Percentiles rank a stretch among this genome's conserved stretches.
Conservation (phyloP, 2,888 invertebrate species). For the Scaptomyza tumidula region DNA sequence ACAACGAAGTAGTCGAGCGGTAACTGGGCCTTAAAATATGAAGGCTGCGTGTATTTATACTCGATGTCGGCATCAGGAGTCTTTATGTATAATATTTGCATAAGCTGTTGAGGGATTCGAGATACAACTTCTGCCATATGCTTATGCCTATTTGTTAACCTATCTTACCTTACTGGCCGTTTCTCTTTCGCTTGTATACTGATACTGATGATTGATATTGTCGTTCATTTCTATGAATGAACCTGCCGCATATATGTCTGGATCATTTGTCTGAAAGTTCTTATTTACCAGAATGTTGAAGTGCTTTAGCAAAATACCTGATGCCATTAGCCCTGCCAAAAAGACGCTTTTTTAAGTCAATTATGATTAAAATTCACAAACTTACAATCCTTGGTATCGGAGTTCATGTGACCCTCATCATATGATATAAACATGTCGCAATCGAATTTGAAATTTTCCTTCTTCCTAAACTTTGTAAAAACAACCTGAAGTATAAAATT, state of each 20-base stretch:
- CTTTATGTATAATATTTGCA: slow-evolving; percentile 47
- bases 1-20: slow-evolving; percentile 64
- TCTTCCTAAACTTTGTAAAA: slow-evolving; percentile 47
- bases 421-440: slow-evolving; percentile 81
- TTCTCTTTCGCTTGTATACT: slow-evolving; percentile 58
- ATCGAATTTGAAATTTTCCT: slow-evolving; percentile 35
- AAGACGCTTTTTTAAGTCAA: not conserved
- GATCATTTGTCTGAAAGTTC: slow-evolving; percentile 67
- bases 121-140: not conserved
- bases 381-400: slow-evolving; percentile 33
- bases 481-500: slow-evolving; percentile 61
- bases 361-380: not conserved
- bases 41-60: slow-evolving; percentile 57
- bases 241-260: slow-evolving; percentile 71
- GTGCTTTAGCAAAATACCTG: slow-evolving; percentile 32
- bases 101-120: slow-evolving; percentile 44
- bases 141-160: not conserved
- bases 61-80: slow-evolving; percentile 11
- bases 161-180: slow-evolving; percentile 71
- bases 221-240: slow-evolving; percentile 46
- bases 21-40: slow-evolving; percentile 61
- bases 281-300: slow-evolving; percentile 56
- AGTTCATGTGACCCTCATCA: slow-evolving; percentile 48
- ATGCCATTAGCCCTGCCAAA: slow-evolving; percentile 38
- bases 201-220: slow-evolving; percentile 68